phyloP scores from a whole-genome alignment of 2,113 vertebrate species.

The Cettia cetti region DNA sequence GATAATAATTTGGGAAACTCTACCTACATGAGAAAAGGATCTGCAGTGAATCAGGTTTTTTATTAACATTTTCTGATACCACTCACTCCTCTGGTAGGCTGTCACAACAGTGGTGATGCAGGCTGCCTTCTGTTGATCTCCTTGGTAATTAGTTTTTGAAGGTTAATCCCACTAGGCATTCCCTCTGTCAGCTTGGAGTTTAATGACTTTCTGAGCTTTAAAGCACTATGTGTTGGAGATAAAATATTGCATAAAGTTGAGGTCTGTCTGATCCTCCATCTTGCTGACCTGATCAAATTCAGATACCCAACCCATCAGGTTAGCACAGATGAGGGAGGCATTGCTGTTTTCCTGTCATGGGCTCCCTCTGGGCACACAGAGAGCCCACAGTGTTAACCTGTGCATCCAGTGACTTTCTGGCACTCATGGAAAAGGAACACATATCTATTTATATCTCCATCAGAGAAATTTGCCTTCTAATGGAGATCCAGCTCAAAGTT shows the following conservation, averaged over 20 bases:
- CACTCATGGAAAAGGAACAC: neutral
- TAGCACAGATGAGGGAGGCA: neutral
- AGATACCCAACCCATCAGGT: neutral
- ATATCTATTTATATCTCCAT: neutral
- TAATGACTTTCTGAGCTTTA: conserved; percentile 49
- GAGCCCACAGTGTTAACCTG: neutral
- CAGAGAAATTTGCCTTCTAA: neutral
- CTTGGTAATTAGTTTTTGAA: conserved; percentile 65
- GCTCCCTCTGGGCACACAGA: neutral
- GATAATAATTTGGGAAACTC: neutral
- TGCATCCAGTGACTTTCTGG: neutral
- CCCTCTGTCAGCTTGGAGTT: neutral
- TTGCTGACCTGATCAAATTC: neutral
- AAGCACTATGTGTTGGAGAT: neutral
- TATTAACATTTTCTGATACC: neutral
- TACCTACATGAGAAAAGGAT: neutral
- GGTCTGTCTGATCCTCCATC: neutral
- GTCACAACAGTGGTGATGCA: neutral
- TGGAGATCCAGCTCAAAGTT: neutral
- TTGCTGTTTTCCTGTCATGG: neutral
- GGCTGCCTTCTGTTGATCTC: conserved; percentile 43
- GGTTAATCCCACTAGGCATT: conserved; percentile 56
- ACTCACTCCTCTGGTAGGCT: neutral
- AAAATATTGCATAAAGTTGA: neutral
- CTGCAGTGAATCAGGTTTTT: neutral